These are phyloP conservation scores for Sciurus carolinensis DNA, from an alignment of 2,797 vertebrate species.

Conservation along the genomic window DNA sequence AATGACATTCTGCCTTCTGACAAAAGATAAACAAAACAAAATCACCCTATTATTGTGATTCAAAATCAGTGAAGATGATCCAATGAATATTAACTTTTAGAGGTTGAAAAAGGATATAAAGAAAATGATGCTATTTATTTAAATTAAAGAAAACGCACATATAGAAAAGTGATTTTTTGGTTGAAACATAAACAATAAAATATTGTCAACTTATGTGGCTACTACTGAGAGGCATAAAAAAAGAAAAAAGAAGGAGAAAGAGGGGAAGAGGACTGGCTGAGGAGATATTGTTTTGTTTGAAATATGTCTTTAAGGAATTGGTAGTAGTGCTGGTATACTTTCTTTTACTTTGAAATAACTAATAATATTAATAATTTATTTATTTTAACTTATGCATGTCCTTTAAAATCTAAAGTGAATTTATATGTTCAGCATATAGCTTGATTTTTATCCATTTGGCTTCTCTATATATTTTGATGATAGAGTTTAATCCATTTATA, in stretches of 20 bases:
- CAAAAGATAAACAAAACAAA: neutral
- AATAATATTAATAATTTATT: neutral
- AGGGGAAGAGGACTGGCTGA: neutral
- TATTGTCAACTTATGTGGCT: neutral
- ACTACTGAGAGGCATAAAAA: neutral
- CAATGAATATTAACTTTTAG: neutral
- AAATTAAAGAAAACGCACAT: neutral
- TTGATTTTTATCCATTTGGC: neutral
- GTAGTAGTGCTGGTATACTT: neutral
- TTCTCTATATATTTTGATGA: neutral
- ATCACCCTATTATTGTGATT: neutral
- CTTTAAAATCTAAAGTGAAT: neutral
- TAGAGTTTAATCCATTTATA: neutral
- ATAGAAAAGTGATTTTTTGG: neutral
- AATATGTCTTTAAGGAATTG: constrained; percentile 9
- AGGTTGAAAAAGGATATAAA: neutral
- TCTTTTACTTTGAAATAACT: constrained; percentile 6
- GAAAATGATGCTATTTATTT: constrained; percentile 21
- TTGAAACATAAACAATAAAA: neutral
- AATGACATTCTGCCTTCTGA: neutral
- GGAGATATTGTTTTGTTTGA: neutral
- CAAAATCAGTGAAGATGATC: neutral
- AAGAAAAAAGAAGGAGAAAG: neutral
- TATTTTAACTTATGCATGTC: neutral
- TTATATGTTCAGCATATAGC: neutral